Conservation (phyloP, 2,888 invertebrate species). For the Meghimatium bilineatum region DNA sequence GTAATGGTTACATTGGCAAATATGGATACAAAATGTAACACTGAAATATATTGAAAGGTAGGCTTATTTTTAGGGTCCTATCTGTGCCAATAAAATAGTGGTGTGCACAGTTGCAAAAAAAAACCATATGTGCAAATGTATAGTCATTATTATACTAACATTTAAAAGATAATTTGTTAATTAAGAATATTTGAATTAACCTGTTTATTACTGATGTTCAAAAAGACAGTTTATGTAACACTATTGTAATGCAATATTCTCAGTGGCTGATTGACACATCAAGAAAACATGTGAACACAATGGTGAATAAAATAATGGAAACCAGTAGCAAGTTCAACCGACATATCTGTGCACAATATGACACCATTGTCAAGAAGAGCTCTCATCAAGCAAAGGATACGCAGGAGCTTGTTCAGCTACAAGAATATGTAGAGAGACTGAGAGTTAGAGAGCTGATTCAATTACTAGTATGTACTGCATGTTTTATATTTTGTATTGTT, state of each 20-base stretch:
- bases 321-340: slow-evolving; percentile 74
- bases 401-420: slow-evolving; percentile 72
- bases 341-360: slow-evolving; percentile 75
- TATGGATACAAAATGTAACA: no score
- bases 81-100: no score
- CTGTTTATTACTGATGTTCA: not conserved
- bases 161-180: no score
- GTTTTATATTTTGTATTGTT: no score
- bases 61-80: no score
- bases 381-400: slow-evolving; percentile 73
- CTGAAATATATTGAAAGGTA: no score
- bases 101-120: no score
- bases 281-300: slow-evolving; percentile 62
- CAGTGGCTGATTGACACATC: slow-evolving; percentile 73
- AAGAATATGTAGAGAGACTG: slow-evolving; percentile 75
- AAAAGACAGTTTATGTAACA: not conserved
- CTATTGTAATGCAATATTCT: not conserved
- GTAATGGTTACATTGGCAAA: no score
- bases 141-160: no score
- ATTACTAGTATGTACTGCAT: slow-evolving; percentile 64
- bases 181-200: no score
- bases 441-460: slow-evolving; percentile 70
- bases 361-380: slow-evolving; percentile 73
- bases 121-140: no score
- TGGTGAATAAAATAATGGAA: slow-evolving; percentile 70